Evolutionary conservation across 2,113 vertebrate genomes (phyloP).

Genomic region (Emydocephalus ijimae): DNA sequence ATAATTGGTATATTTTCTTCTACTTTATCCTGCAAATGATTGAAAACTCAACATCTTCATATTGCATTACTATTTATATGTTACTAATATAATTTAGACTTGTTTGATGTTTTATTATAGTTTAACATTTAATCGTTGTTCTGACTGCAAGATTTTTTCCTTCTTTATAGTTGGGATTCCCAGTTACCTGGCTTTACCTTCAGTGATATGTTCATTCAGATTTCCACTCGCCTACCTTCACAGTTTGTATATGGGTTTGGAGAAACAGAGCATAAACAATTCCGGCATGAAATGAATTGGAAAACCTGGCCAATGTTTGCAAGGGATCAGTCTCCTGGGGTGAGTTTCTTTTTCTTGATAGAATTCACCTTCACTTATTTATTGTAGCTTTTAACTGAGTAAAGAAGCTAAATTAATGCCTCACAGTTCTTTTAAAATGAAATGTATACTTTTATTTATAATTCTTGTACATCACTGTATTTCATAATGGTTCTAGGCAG

Average conservation of each 20-base stretch:
- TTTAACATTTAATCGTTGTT: neutral
- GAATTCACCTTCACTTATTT: neutral
- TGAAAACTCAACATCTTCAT: neutral
- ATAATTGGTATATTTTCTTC: neutral
- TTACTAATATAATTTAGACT: neutral
- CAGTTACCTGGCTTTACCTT: slow-evolving; percentile 84
- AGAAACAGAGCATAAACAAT: slow-evolving; percentile 78
- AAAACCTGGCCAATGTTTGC: slow-evolving; percentile 71
- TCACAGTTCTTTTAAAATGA: neutral
- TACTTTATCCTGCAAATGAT: neutral
- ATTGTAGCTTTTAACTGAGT: neutral
- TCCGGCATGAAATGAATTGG: slow-evolving; percentile 69
- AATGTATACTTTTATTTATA: neutral
- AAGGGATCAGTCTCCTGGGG: slow-evolving; percentile 81
- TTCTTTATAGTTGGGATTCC: slow-evolving; percentile 83
- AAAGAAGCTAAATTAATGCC: neutral
- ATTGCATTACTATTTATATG: neutral
- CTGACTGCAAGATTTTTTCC: neutral
- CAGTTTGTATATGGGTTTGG: slow-evolving; percentile 86
- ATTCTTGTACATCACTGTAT: neutral
- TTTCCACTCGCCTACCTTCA: slow-evolving; percentile 83
- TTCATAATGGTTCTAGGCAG: neutral
- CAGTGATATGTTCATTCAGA: slow-evolving; percentile 88
- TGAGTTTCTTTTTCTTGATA: slow-evolving; percentile 57
- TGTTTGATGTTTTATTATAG: neutral